phyloP scores from a whole-genome alignment of 2,888 invertebrate species.

The Ophioninae sp. region DNA sequence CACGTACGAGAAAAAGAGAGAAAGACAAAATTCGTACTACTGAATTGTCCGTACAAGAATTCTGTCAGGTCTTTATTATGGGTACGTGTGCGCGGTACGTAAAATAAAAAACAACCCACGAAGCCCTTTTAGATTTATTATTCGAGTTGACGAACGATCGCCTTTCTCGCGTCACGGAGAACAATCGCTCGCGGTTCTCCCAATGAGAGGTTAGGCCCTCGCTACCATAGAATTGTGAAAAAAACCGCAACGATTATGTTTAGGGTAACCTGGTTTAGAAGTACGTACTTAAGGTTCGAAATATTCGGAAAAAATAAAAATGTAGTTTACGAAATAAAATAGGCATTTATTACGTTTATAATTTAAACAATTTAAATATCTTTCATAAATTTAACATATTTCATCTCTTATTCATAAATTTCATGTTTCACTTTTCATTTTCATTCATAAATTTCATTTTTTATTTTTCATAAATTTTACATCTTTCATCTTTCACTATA shows the following conservation, averaged over 20 bases:
- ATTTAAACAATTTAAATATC: too few relatives aligned
- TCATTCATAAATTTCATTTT: too few relatives aligned
- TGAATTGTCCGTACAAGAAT: slow-evolving; percentile 34
- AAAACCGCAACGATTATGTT: slow-evolving; percentile 32
- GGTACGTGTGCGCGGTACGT: slow-evolving; percentile 47
- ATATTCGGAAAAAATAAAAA: too few relatives aligned
- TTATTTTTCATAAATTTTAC: too few relatives aligned
- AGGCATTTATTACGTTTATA: too few relatives aligned
- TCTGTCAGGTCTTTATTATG: slow-evolving; percentile 50
- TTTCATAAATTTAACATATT: neutral
- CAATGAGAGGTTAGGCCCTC: slow-evolving; percentile 18
- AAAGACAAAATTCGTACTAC: slow-evolving; percentile 29
- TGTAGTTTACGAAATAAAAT: too few relatives aligned
- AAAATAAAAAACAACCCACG: slow-evolving; percentile 51
- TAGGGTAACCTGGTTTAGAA: too few relatives aligned
- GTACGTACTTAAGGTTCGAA: too few relatives aligned
- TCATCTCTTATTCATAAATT: slow-evolving; percentile 19
- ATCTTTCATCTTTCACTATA: too few relatives aligned
- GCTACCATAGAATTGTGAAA: slow-evolving; percentile 18
- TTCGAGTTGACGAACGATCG: slow-evolving; percentile 74
- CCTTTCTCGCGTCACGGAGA: slow-evolving; percentile 66
- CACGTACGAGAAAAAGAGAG: neutral
- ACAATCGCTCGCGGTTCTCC: slow-evolving; percentile 62
- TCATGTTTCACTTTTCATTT: slow-evolving; percentile 25
- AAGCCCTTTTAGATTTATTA: slow-evolving; percentile 68